phyloP scores from a whole-genome alignment of 2,797 vertebrate species.

The Liasis olivaceus region DNA sequence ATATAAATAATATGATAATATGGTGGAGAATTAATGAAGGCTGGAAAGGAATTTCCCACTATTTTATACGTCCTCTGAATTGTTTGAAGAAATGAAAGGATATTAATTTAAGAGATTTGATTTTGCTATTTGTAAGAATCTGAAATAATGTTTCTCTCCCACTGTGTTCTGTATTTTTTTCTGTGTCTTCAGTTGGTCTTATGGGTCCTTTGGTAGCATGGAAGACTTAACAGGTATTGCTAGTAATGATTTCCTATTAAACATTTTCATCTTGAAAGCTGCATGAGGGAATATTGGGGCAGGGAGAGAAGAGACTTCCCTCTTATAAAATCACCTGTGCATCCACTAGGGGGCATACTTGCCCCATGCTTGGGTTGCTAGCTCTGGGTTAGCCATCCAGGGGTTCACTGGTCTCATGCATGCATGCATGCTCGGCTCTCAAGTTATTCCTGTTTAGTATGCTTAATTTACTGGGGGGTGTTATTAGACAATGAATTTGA shows the following conservation, averaged over 20 bases:
- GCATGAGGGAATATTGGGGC: neutral
- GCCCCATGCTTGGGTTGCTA: neutral
- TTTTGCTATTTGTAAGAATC: neutral
- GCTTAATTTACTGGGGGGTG: constrained; percentile 28
- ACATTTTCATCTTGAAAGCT: neutral
- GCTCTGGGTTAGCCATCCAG: constrained; percentile 24
- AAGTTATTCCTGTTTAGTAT: constrained; percentile 27
- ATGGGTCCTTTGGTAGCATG: constrained; percentile 77
- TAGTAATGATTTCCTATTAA: neutral
- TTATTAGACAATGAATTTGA: neutral
- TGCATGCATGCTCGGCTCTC: neutral
- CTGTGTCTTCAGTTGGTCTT: constrained; percentile 52
- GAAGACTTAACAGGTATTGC: constrained; percentile 76
- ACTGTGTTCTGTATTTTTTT: constrained; percentile 34
- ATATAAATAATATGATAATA: neutral
- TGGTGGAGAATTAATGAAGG: neutral
- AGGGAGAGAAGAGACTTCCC: neutral
- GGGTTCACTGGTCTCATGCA: constrained; percentile 27
- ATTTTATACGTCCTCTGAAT: neutral
- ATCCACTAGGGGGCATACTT: neutral
- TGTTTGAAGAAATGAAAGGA: neutral
- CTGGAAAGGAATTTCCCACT: neutral
- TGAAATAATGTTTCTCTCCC: constrained; percentile 13
- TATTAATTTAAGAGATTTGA: neutral
- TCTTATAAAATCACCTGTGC: constrained; percentile 11